Base-by-base conservation (phyloP, 2,113 vertebrate species). In the Corvus hawaiiensis region DNA sequence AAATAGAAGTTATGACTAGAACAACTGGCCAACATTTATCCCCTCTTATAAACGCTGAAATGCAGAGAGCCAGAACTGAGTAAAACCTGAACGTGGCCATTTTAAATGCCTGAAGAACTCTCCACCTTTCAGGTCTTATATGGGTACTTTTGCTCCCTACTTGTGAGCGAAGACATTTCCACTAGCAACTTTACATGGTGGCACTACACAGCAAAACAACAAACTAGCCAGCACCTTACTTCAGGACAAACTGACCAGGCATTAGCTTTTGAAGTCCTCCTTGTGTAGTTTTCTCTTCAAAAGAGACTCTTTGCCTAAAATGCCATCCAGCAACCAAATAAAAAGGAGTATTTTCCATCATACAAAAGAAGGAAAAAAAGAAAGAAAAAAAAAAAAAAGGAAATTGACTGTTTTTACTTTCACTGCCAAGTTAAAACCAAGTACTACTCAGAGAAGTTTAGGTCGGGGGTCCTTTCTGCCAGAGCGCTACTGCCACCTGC, bases 401-500 rank as follows among this genome's bases (percentile, higher is more conserved):
- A 20, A 59, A 43, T 16, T 8, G 21, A 28, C 43, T 49, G 12
- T 0, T 23, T 71, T 48, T n/a, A 46, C 13, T 89, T 93, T 79
- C 73, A 58, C 32, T 76, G 58, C n/a, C 63, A 59, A 66, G 43
- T 37, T 62, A 52, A 72, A 76, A 44, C 4, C 18, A 54, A 86
- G 64, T 7, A 12, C 11, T 51, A 8, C 18, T 62, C 30, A 8
- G 15, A 9, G 6, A 20, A 61, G 15, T 46, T 88, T 71, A 55
- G 46, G 21, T 26, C 4, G 26, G 30, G 19, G 13, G 35, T 67
- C 59, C 66, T 54, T 37, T 87, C 30, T 61, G 41, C 21, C 55
- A 63, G 91, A 61, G n/a, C 67, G 16, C 61, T 90, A 14, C 63
- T 92, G 95, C 95, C 87, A 92, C 82, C 95, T 90, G 48, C 64